phyloP scores from a whole-genome alignment of 1,140 invertebrate species.

The Epicauta chinensis region DNA sequence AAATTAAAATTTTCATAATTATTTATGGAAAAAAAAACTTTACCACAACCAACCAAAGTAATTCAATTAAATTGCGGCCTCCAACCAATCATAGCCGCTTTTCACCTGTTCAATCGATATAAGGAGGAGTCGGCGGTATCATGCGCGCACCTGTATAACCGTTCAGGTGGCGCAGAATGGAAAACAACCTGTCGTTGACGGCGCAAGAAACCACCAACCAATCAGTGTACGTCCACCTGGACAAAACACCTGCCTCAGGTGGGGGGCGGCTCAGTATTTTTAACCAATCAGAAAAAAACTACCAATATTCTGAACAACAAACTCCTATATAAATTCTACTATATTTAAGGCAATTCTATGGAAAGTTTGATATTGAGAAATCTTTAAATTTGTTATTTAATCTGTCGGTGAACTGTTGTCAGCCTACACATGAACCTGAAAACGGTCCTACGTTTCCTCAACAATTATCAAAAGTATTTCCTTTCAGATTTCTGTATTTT shows the following conservation, averaged over 20 bases:
- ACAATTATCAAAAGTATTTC: constrained; percentile 13
- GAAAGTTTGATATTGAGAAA: no score
- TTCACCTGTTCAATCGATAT: constrained; percentile 14
- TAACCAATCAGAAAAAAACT: no score
- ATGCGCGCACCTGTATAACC: constrained; percentile 20
- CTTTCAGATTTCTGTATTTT: constrained; percentile 1
- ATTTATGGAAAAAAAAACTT: constrained; percentile 25
- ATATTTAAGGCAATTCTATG: no score
- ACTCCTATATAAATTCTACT: no score
- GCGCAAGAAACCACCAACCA: no score
- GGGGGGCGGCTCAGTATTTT: no score
- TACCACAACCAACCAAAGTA: constrained; percentile 23
- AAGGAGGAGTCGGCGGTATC: constrained; percentile 11
- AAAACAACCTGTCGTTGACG: constrained; percentile 14
- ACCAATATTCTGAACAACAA: no score
- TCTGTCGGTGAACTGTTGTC: constrained; percentile 4
- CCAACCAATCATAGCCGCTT: constrained; percentile 11
- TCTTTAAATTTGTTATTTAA: no score
- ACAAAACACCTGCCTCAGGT: no score
- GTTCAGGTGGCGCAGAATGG: constrained; percentile 22
- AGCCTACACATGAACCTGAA: constrained; percentile 9
- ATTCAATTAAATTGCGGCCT: not conserved
- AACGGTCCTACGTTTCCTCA: constrained; percentile 13
- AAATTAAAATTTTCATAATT: no score
- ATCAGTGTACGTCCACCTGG: no score